These are phyloP conservation scores for Sitophilus oryzae DNA, from an alignment of 1,140 invertebrate genomes.

Conservation along the genomic window DNA sequence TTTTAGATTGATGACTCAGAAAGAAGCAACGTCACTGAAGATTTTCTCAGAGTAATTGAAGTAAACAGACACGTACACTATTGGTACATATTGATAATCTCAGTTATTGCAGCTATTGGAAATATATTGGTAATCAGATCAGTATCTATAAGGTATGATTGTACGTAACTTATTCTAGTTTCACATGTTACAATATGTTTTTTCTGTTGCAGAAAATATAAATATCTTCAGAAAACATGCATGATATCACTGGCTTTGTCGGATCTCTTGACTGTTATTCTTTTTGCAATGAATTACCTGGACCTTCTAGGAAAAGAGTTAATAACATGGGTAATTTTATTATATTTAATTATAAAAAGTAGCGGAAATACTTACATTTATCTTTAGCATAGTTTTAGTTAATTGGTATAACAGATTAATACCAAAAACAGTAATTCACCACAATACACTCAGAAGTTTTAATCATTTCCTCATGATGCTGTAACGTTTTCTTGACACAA, in stretches of 20 bases:
- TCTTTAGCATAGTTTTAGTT: too few relatives aligned
- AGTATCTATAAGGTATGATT: constrained; percentile 28
- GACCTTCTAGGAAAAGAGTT: constrained; percentile 34
- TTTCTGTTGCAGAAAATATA: constrained; percentile 33
- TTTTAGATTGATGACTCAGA: constrained; percentile 10
- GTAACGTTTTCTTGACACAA: too few relatives aligned
- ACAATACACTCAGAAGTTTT: too few relatives aligned
- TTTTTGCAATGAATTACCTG: constrained; percentile 35
- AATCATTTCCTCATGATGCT: too few relatives aligned
- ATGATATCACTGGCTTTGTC: constrained; percentile 46
- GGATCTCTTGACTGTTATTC: constrained; percentile 43
- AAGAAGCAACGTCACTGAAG: neutral
- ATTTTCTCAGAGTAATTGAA: constrained; percentile 2
- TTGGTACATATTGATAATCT: constrained; percentile 26
- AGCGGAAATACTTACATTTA: too few relatives aligned
- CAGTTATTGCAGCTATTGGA: constrained; percentile 25
- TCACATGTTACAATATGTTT: constrained; percentile 1
- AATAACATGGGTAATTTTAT: constrained; percentile 37
- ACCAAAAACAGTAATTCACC: too few relatives aligned
- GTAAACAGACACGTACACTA: constrained; percentile 2
- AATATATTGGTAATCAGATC: constrained; percentile 31
- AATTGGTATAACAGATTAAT: too few relatives aligned
- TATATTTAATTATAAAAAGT: too few relatives aligned
- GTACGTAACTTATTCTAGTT: constrained; percentile 2
- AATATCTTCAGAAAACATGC: constrained; percentile 41